phyloP scores from a whole-genome alignment of 2,113 vertebrate genomes.

The Myiagra hebetior region DNA sequence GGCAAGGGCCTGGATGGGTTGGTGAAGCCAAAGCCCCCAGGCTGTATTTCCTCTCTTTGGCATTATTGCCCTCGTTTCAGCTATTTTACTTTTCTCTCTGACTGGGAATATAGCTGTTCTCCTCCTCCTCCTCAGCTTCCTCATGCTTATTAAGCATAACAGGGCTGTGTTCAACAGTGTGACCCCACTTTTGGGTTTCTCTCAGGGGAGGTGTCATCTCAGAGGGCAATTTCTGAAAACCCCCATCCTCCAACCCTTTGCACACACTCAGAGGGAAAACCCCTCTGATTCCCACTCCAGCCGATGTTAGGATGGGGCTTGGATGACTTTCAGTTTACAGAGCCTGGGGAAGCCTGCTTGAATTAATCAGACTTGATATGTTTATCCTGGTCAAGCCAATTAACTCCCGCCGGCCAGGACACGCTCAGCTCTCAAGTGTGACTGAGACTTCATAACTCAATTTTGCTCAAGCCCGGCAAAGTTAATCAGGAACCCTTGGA shows the following conservation, averaged over 20 bases:
- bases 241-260: rapidly evolving
- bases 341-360: not conserved
- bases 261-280: not conserved
- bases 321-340: constrained; percentile 20
- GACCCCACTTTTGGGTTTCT: not conserved
- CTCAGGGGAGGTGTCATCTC: not conserved
- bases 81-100: not conserved
- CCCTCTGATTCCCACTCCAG: not conserved
- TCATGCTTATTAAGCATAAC: not conserved
- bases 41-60: not conserved
- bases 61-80: not conserved
- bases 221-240: not conserved
- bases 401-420: not conserved
- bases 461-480: not conserved
- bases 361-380: constrained; percentile 41
- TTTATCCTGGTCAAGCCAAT: constrained; percentile 47
- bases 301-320: rapidly evolving
- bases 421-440: not conserved
- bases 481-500: not conserved
- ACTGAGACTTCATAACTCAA: not conserved
- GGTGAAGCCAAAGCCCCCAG: not conserved
- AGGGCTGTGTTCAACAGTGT: not conserved
- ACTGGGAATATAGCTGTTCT: not conserved
- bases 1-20: not conserved
- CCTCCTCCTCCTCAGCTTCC: not conserved